phyloP scores from a whole-genome alignment of 2,888 invertebrate species.

The Encarsia formosa region DNA sequence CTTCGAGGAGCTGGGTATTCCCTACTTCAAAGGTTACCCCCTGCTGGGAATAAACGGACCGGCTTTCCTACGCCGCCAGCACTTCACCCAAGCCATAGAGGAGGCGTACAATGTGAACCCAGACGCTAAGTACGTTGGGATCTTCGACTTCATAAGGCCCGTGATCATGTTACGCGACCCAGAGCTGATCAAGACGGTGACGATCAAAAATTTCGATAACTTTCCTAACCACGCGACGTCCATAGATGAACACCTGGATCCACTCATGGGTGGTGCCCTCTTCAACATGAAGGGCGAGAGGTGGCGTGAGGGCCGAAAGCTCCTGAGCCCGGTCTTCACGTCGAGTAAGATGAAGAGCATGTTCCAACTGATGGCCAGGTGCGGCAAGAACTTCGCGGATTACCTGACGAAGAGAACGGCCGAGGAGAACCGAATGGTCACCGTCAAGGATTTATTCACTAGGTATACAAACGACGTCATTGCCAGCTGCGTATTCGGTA shows the following conservation, averaged over 20 bases:
- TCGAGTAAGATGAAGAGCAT: conserved; percentile 57
- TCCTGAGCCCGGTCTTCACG: conserved; percentile 57
- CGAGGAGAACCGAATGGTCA: conserved; percentile 30
- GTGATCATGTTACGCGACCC: conserved; percentile 39
- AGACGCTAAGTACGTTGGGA: conserved; percentile 37
- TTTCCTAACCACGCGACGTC: conserved; percentile 38
- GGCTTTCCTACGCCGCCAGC: conserved; percentile 14
- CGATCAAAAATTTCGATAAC: conserved; percentile 40
- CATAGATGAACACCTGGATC: conserved; percentile 29
- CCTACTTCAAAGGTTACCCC: conserved; percentile 22
- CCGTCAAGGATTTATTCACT: conserved; percentile 48
- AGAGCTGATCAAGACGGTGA: conserved; percentile 40
- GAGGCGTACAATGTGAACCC: conserved; percentile 30
- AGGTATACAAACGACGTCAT: conserved; percentile 51
- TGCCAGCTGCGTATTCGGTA: conserved; percentile 52
- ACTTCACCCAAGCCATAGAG: conserved; percentile 14
- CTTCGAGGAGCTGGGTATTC: conserved; percentile 29
- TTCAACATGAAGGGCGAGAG: conserved; percentile 43
- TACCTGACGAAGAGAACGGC: conserved; percentile 27
- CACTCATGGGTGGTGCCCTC: conserved; percentile 32
- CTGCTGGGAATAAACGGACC: conserved; percentile 31
- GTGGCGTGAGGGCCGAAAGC: conserved; percentile 55
- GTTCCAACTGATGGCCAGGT: conserved; percentile 51
- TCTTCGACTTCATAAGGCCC: conserved; percentile 37
- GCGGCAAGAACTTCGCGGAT: conserved; percentile 37